Conservation (phyloP, 1,140 invertebrate species). For the Lepidurus apus region DNA sequence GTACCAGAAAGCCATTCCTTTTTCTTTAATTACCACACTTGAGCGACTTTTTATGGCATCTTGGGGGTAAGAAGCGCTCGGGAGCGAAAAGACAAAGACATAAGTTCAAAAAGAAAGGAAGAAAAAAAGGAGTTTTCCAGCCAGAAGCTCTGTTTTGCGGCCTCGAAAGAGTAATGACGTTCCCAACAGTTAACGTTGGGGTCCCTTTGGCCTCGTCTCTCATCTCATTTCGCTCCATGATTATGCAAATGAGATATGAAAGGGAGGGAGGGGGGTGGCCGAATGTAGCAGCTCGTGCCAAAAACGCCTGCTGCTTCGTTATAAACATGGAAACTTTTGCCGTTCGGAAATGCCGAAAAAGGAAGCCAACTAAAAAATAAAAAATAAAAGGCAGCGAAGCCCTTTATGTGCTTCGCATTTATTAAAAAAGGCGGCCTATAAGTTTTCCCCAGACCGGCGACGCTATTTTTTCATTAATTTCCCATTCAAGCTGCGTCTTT, state of each 20-base stretch:
- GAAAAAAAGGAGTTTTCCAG: slow-evolving; percentile 6
- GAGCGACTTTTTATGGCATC: slow-evolving; percentile 21
- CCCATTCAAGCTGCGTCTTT: not conserved
- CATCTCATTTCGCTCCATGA: slow-evolving; percentile 18
- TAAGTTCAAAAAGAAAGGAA: not conserved
- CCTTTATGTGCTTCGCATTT: not conserved
- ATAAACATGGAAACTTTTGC: slow-evolving; percentile 4
- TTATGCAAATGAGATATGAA: slow-evolving; percentile 22
- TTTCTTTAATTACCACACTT: slow-evolving; percentile 22
- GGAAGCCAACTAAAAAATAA: not conserved
- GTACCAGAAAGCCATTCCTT: slow-evolving; percentile 14
- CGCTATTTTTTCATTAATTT: slow-evolving; percentile 19
- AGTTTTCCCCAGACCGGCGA: not conserved
- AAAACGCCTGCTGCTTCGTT: slow-evolving; percentile 15
- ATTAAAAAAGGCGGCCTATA: not conserved
- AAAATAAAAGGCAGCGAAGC: not conserved
- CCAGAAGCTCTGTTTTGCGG: slow-evolving; percentile 16
- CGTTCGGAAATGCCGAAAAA: not conserved
- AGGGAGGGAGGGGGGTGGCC: not conserved
- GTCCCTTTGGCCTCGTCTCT: slow-evolving; percentile 1
- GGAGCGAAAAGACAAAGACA: slow-evolving; percentile 1
- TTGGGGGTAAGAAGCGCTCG: not conserved
- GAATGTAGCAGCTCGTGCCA: slow-evolving; percentile 4
- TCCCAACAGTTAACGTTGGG: slow-evolving; percentile 11
- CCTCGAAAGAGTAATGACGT: not conserved